Conservation (phyloP, 2,113 vertebrate species). For the Coryphaenoides rupestris region DNA sequence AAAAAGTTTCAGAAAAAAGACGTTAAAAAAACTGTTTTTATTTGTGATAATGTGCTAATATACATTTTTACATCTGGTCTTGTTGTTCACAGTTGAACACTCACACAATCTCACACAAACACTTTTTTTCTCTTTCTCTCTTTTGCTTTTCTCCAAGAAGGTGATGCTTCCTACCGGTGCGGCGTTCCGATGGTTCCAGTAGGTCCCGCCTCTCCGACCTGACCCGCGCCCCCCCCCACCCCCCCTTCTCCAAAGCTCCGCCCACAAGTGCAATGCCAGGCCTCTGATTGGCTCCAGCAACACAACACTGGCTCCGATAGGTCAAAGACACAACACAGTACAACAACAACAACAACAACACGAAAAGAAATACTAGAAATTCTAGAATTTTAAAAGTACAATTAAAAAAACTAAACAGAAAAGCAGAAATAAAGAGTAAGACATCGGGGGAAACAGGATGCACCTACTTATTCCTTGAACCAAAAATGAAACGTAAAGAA, state of each 20-base stretch:
- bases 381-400: too few species aligned
- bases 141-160: slow-evolving; percentile 87
- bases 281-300: slow-evolving; percentile 93
- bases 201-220: slow-evolving; percentile 73
- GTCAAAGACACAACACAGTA: slow-evolving; percentile 27
- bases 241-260: slow-evolving; percentile 88
- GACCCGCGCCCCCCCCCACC: slow-evolving; percentile 45
- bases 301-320: slow-evolving; percentile 89
- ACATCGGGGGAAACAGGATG: slow-evolving; percentile 85
- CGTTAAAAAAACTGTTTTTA: too few species aligned
- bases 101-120: not conserved
- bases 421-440: slow-evolving; percentile 41
- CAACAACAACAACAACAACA: slow-evolving; percentile 22
- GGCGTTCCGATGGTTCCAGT: slow-evolving; percentile 99
- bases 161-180: slow-evolving; percentile 99
- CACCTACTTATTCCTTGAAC: slow-evolving; percentile 97
- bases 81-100: too few species aligned
- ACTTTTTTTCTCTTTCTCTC: slow-evolving; percentile 41
- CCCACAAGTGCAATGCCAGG: slow-evolving; percentile 98
- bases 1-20: too few species aligned
- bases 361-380: slow-evolving; percentile 46
- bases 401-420: slow-evolving; percentile 24
- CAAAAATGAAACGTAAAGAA: slow-evolving; percentile 88
- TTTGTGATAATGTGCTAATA: too few species aligned
- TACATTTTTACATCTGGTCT: too few species aligned